phyloP scores from a whole-genome alignment of 2,888 invertebrate species.

The Chaitophorus viminalis region DNA sequence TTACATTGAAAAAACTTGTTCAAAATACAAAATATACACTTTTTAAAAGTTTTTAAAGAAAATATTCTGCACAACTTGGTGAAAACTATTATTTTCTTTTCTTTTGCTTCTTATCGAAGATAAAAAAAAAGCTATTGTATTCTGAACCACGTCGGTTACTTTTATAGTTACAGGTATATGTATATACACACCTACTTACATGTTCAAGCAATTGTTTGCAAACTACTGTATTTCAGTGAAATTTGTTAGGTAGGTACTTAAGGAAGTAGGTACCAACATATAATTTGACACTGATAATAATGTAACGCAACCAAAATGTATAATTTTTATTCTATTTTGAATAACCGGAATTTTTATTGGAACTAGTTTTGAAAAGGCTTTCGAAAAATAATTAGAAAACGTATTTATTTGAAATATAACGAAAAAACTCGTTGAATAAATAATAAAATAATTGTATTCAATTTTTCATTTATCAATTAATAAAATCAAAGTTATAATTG shows the following conservation, averaged over 20 bases:
- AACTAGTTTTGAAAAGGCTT: background rate
- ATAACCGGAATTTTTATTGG: background rate
- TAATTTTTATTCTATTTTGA: constrained; percentile 1
- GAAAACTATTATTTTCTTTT: constrained; percentile 7
- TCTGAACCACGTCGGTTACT: constrained; percentile 38
- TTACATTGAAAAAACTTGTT: background rate
- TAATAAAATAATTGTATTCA: too few relatives aligned
- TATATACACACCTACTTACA: background rate
- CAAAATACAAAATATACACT: constrained; percentile 12
- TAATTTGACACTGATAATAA: background rate
- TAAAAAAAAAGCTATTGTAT: constrained; percentile 49
- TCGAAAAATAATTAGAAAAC: too few relatives aligned
- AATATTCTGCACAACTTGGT: constrained; percentile 13
- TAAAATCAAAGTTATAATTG: too few relatives aligned
- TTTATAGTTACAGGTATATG: background rate
- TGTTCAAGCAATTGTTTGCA: constrained; percentile 2
- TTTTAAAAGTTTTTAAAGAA: constrained; percentile 24
- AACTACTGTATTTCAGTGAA: constrained; percentile 6
- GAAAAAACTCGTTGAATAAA: too few relatives aligned
- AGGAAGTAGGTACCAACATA: background rate
- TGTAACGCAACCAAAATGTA: background rate
- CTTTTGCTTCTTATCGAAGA: constrained; percentile 28
- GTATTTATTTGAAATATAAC: too few relatives aligned
- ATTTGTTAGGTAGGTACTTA: constrained; percentile 11
- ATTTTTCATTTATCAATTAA: too few relatives aligned